phyloP scores from a whole-genome alignment of 2,113 vertebrate species.

The Piaya cayana region DNA sequence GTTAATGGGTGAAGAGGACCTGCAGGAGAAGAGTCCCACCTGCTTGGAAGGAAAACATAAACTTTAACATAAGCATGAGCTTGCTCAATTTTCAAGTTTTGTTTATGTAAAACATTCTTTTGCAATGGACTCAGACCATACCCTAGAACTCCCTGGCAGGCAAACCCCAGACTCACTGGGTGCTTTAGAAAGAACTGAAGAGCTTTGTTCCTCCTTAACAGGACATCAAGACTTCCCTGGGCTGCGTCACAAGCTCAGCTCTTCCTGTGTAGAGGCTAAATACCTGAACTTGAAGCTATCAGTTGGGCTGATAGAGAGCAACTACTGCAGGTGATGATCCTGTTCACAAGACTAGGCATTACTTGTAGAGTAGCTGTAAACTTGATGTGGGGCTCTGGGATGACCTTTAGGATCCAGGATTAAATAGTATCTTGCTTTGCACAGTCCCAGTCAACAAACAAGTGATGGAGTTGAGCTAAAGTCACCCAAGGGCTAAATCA shows the following conservation, averaged over 20 bases:
- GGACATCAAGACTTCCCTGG: accelerated
- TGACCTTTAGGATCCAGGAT: neutral
- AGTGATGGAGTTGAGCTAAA: neutral
- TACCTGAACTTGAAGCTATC: neutral
- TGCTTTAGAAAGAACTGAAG: neutral
- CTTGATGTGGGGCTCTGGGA: neutral
- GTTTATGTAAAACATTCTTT: neutral
- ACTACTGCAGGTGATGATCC: neutral
- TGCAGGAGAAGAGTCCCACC: neutral
- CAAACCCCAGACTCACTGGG: neutral
- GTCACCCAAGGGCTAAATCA: neutral
- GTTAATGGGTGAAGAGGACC: neutral
- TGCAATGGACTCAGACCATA: neutral
- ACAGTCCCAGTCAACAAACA: neutral
- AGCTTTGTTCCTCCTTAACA: neutral
- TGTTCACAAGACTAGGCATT: neutral
- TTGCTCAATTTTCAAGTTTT: neutral
- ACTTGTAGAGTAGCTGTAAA: neutral
- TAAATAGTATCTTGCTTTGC: neutral
- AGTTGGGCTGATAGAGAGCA: neutral
- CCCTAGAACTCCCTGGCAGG: neutral
- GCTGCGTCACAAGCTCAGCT: neutral
- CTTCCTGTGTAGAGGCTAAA: neutral
- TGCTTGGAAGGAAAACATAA: neutral
- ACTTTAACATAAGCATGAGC: neutral